Conservation (phyloP, 2,797 vertebrate species). For the Cephalopachus bancanus region DNA sequence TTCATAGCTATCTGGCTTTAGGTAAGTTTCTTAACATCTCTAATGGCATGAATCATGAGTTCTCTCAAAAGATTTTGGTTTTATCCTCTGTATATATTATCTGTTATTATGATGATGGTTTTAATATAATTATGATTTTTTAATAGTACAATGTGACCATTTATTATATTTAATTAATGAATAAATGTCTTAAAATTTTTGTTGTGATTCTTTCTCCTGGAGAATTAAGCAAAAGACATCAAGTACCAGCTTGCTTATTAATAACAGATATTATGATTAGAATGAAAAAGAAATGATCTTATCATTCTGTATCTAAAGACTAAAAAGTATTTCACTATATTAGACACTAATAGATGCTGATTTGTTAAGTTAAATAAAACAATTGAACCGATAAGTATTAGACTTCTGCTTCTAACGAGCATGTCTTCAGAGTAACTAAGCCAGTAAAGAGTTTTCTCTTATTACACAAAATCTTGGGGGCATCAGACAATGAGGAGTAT, state of each 20-base stretch:
- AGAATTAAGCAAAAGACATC: not conserved
- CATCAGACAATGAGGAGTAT: not conserved
- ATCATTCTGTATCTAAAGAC: not conserved
- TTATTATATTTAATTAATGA: not conserved
- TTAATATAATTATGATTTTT: not conserved
- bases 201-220: not conserved
- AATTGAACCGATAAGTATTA: not conserved
- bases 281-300: not conserved
- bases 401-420: not conserved
- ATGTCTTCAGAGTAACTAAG: not conserved
- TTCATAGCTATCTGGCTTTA: not conserved
- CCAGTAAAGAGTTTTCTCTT: not conserved
- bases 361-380: conserved; percentile 11
- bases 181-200: not conserved
- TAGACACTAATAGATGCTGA: not conserved
- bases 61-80: not conserved
- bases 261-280: not conserved
- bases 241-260: not conserved
- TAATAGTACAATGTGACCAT: not conserved
- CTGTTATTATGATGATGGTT: not conserved
- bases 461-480: not conserved
- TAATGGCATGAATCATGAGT: not conserved
- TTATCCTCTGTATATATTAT: not conserved
- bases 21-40: not conserved
- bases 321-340: not conserved